Conservation (phyloP, 2,888 invertebrate species). For the Nematopogon swammerdamellus region DNA sequence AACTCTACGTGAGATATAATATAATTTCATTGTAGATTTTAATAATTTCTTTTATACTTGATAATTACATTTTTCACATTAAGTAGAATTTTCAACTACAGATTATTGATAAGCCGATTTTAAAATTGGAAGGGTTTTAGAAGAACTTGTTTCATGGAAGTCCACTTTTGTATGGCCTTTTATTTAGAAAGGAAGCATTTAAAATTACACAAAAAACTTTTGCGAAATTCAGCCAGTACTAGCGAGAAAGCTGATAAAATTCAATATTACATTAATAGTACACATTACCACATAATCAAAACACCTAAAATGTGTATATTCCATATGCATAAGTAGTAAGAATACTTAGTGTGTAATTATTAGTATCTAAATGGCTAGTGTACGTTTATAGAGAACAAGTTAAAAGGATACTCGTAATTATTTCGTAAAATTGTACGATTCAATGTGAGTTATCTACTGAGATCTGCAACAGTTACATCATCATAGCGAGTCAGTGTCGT, state of each 20-base stretch:
- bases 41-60: not conserved
- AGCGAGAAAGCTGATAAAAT: not conserved
- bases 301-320: slow-evolving; percentile 13
- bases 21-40: not conserved
- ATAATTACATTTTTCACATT: not conserved
- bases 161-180: not conserved
- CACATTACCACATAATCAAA: slow-evolving; percentile 10
- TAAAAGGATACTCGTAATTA: not conserved
- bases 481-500: not conserved
- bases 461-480: not conserved
- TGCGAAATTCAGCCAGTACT: not conserved
- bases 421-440: not conserved
- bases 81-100: not conserved
- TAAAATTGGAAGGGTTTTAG: not conserved
- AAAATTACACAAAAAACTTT: not conserved
- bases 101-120: not conserved
- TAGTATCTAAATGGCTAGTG: slow-evolving; percentile 10
- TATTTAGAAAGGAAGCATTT: not conserved
- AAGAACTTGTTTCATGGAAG: not conserved
- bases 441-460: not conserved
- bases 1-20: not conserved
- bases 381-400: not conserved
- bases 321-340: slow-evolving; percentile 10
- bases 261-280: not conserved
- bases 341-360: slow-evolving; percentile 10